Conservation (phyloP, 2,797 vertebrate species). For the Bufotes viridis region DNA sequence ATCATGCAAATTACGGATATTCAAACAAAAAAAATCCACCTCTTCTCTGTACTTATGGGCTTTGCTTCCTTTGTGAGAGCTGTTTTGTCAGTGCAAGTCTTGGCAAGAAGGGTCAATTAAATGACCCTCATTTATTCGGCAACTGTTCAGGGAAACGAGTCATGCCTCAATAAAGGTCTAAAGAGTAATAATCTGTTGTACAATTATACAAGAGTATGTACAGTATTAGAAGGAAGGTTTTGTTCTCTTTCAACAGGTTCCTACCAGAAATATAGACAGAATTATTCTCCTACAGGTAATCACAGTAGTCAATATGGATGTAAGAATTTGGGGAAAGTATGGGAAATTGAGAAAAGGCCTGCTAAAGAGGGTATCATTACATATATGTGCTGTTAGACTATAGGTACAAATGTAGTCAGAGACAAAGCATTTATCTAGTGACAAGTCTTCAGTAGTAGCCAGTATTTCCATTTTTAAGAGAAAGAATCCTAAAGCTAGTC, state of each 20-base stretch:
- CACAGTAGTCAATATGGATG: not conserved
- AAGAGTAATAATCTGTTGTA: conserved; percentile 24
- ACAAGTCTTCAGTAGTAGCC: no score
- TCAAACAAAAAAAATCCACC: conserved; percentile 27
- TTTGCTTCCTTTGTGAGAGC: conserved; percentile 18
- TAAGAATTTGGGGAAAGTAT: not conserved
- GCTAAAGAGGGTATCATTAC: not conserved
- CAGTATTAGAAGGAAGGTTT: not conserved
- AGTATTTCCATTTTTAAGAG: no score
- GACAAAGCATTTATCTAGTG: not conserved
- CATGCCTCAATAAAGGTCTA: not conserved
- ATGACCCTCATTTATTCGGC: conserved; percentile 24
- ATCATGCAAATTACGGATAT: conserved; percentile 50
- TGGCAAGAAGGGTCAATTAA: conserved; percentile 34
- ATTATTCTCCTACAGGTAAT: not conserved
- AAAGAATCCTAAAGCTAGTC: no score
- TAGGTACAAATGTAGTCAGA: not conserved
- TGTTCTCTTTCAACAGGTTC: not conserved
- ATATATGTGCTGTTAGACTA: not conserved
- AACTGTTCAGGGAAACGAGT: conserved; percentile 24
- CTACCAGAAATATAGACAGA: not conserved
- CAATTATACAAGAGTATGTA: not conserved
- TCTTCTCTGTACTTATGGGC: conserved; percentile 32
- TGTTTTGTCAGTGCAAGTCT: conserved; percentile 37
- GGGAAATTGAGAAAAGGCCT: not conserved